Conservation (phyloP, 2,888 invertebrate genomes). For the Ctena decussata region DNA sequence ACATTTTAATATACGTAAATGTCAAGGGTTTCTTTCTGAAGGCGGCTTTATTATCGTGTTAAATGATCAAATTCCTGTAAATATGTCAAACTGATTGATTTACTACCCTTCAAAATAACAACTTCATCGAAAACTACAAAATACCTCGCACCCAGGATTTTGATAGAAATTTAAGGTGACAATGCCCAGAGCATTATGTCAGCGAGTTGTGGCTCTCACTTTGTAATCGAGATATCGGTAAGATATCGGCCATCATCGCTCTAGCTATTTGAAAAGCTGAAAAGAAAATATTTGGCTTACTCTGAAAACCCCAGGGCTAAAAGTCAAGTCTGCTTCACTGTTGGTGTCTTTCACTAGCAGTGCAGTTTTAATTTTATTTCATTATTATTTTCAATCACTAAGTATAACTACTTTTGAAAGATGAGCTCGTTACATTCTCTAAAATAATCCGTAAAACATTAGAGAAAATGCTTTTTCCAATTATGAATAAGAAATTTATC, state of each 20-base stretch:
- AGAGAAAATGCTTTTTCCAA: no score
- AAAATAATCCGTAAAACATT: no score
- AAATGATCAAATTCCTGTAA: constrained; percentile 53
- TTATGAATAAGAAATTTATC: no score
- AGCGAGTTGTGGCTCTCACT: not conserved
- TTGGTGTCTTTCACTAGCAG: no score
- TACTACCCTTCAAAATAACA: constrained; percentile 60
- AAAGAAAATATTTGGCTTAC: constrained; percentile 11
- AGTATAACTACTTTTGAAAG: no score
- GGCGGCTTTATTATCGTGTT: constrained; percentile 43
- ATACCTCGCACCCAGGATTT: constrained; percentile 35
- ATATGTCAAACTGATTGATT: constrained; percentile 62
- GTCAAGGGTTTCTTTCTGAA: constrained; percentile 36
- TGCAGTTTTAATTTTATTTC: no score
- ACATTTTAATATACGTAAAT: constrained; percentile 47
- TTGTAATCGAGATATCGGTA: not conserved
- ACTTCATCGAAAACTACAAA: constrained; percentile 59
- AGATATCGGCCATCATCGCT: not conserved
- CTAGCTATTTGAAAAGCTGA: not conserved
- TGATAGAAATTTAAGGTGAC: not conserved
- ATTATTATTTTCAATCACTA: no score
- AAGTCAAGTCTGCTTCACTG: no score
- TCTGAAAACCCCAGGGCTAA: not conserved
- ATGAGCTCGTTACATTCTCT: no score
- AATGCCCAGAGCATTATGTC: not conserved